Evolutionary conservation across 2,888 invertebrate genomes (phyloP).

Genomic region (Calliphora vomitoria): DNA sequence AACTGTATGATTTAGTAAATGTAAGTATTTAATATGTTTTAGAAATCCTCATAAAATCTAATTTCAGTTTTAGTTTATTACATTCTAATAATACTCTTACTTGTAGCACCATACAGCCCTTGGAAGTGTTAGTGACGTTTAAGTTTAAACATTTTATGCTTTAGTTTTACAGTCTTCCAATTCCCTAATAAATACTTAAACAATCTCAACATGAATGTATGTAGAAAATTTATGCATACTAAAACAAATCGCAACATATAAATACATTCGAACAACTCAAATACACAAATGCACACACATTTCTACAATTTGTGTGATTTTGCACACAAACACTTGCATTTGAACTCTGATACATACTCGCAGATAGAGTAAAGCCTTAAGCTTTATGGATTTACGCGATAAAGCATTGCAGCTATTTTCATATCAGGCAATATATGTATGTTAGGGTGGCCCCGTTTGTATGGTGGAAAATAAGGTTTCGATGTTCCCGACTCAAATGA

Average conservation of each 20-base stretch:
- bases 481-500: no score
- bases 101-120: not conserved
- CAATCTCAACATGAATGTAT: slow-evolving; percentile 1
- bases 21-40: no score
- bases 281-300: not conserved
- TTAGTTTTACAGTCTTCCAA: not conserved
- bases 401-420: slow-evolving; percentile 61
- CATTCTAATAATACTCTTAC: not conserved
- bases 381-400: slow-evolving; percentile 66
- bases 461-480: no score
- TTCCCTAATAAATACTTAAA: slow-evolving; percentile 22
- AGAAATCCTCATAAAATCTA: not conserved
- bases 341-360: slow-evolving; percentile 10
- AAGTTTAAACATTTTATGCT: not conserved
- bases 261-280: slow-evolving; percentile 13
- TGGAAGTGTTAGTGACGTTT: not conserved
- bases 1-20: no score
- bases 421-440: slow-evolving; percentile 44
- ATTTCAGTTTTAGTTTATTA: not conserved
- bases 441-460: no score
- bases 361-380: slow-evolving; percentile 55
- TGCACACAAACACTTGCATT: slow-evolving; percentile 27
- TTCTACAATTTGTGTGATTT: not conserved
- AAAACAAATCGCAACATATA: slow-evolving; percentile 5
- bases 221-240: slow-evolving; percentile 26